Percentiles rank a stretch among this genome's conserved stretches.
phyloP scores from a whole-genome alignment of 1,140 invertebrate genomes.

The Apolygus lucorum region DNA sequence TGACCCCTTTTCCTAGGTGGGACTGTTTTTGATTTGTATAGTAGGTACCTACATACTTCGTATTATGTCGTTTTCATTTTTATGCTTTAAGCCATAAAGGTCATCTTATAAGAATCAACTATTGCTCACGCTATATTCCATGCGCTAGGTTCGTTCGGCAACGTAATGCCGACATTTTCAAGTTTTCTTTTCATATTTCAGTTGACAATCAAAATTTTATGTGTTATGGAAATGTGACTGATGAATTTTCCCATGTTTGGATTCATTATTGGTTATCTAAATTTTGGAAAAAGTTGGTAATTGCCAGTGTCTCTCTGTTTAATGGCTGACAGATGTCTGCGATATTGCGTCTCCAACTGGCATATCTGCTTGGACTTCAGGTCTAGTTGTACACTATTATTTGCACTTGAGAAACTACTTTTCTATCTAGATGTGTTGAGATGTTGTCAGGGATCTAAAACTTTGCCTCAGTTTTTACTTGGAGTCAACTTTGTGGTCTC shows the following conservation, averaged over 20 bases:
- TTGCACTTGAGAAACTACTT: conserved; percentile 19
- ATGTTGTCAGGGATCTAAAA: not conserved
- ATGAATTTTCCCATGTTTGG: too few relatives aligned
- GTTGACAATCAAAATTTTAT: too few relatives aligned
- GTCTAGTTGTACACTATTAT: conserved; percentile 22
- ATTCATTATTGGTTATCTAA: too few relatives aligned
- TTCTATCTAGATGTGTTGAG: not conserved
- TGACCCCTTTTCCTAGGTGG: not conserved
- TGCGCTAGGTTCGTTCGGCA: too few relatives aligned
- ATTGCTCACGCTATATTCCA: too few relatives aligned
- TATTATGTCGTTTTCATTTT: too few relatives aligned
- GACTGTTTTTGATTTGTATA: not conserved
- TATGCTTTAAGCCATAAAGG: too few relatives aligned
- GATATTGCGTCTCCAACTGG: conserved; percentile 27
- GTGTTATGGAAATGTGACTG: not conserved
- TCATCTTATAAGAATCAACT: too few relatives aligned
- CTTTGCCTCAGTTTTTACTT: not conserved
- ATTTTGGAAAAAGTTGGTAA: not conserved
- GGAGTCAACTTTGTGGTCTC: not conserved
- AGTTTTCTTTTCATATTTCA: too few relatives aligned
- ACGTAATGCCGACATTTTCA: too few relatives aligned
- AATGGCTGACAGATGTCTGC: conserved; percentile 26
- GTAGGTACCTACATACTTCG: too few relatives aligned
- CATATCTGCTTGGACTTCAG: conserved; percentile 31
- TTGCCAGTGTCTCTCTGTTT: conserved; percentile 6